Evolutionary conservation across 2,888 invertebrate species (phyloP).

Genomic region (Papilio protenor): DNA sequence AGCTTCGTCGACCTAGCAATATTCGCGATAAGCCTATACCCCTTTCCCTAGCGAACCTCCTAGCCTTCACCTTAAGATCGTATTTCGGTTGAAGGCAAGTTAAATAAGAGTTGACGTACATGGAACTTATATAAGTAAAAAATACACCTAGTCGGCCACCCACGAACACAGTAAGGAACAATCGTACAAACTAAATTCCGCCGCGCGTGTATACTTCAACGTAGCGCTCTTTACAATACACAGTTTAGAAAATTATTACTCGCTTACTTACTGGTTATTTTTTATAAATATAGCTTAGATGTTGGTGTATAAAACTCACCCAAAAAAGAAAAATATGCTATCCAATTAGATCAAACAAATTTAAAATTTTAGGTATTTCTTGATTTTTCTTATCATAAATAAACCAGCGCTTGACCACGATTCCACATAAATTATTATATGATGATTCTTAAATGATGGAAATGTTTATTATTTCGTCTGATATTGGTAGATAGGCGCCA

Average conservation of each 20-base stretch:
- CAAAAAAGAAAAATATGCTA: not conserved
- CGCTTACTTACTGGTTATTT: slow-evolving; percentile 2
- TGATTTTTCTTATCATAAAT: no score
- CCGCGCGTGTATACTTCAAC: slow-evolving; percentile 30
- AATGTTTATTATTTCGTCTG: no score
- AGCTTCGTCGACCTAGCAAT: slow-evolving; percentile 70
- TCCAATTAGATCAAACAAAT: not conserved
- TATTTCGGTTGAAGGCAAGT: slow-evolving; percentile 61
- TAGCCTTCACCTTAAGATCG: slow-evolving; percentile 63
- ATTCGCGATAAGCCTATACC: slow-evolving; percentile 68
- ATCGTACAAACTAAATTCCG: slow-evolving; percentile 46
- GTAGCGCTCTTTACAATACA: slow-evolving; percentile 16
- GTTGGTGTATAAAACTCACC: slow-evolving; percentile 27
- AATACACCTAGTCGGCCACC: slow-evolving; percentile 70
- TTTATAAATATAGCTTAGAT: not conserved
- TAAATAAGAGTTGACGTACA: slow-evolving; percentile 70
- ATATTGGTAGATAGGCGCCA: no score
- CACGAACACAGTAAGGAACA: slow-evolving; percentile 61
- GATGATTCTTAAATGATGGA: no score
- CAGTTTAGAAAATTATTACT: slow-evolving; percentile 20
- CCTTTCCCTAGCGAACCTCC: slow-evolving; percentile 58
- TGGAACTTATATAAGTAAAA: slow-evolving; percentile 70
- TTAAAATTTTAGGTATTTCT: not conserved
- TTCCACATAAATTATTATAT: no score
- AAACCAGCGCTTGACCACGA: no score